phyloP scores from a whole-genome alignment of 2,797 vertebrate species.

The Pagetopsis macropterus region DNA sequence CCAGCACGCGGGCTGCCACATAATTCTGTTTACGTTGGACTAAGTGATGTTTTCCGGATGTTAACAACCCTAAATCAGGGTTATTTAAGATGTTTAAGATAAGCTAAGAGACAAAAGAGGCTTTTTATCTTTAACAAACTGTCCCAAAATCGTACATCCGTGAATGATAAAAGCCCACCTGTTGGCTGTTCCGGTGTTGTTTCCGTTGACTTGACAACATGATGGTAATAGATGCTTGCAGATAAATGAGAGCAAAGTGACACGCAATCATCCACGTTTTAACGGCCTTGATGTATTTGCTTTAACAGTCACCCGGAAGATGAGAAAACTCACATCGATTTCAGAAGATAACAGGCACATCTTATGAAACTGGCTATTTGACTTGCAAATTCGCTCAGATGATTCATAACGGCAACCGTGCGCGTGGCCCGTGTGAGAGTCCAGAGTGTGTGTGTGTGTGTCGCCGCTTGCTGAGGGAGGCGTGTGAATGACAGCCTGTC shows the following conservation, averaged over 20 bases:
- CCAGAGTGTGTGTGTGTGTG: constrained; percentile 18
- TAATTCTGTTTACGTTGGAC: constrained; percentile 35
- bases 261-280: constrained; percentile 74
- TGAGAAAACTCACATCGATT: constrained; percentile 72
- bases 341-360: constrained; percentile 71
- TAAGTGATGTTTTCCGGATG: constrained; percentile 25
- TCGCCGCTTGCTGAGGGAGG: constrained; percentile 29
- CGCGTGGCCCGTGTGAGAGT: constrained; percentile 49
- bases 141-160: constrained; percentile 57
- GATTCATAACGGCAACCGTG: constrained; percentile 65
- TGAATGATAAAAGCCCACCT: constrained; percentile 68
- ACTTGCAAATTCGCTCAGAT: constrained; percentile 78
- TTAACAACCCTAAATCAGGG: constrained; percentile 34
- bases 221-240: constrained; percentile 66
- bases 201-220: constrained; percentile 64
- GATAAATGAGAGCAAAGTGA: constrained; percentile 77
- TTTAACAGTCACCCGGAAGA: constrained; percentile 67
- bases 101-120: constrained; percentile 26
- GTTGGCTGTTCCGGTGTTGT: constrained; percentile 49
- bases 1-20: neutral
- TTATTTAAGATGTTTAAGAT: constrained; percentile 29
- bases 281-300: constrained; percentile 71
- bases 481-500: constrained; percentile 77
- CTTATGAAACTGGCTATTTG: constrained; percentile 74
- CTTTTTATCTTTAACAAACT: constrained; percentile 56